These are phyloP conservation scores for Scortum barcoo DNA, from an alignment of 2,113 vertebrate genomes.

Conservation along the genomic window DNA sequence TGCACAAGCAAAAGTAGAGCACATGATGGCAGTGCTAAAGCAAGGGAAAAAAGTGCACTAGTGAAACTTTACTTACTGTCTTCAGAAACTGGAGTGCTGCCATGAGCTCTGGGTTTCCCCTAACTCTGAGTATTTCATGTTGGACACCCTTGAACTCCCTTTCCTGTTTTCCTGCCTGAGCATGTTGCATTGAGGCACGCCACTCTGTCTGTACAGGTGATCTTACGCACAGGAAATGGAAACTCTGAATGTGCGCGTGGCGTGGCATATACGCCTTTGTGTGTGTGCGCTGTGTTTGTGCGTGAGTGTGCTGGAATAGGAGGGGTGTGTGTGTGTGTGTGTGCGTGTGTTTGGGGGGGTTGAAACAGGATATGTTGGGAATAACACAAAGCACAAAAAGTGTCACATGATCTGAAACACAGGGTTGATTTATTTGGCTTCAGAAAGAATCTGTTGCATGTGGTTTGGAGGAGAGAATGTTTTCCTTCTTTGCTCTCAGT, in stretches of 20 bases:
- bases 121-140: conserved; percentile 74
- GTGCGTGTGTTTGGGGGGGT: conserved; percentile 4
- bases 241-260: conserved; percentile 75
- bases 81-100: conserved; percentile 68
- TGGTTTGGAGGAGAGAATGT: conserved; percentile 83
- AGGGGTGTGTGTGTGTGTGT: not conserved
- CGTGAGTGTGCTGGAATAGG: conserved; percentile 15
- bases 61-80: conserved; percentile 70
- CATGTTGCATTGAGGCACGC: conserved; percentile 74
- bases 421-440: conserved; percentile 84
- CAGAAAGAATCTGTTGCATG: conserved; percentile 83
- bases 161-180: conserved; percentile 84
- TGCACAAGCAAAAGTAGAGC: conserved; percentile 71
- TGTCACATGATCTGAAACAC: conserved; percentile 83
- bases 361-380: conserved; percentile 82
- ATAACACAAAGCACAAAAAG: conserved; percentile 82
- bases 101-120: conserved; percentile 78
- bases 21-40: conserved; percentile 70
- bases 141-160: conserved; percentile 82
- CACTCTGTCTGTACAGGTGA: conserved; percentile 82
- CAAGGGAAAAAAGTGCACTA: conserved; percentile 46
- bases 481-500: conserved; percentile 78
- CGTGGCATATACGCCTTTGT: conserved; percentile 20
- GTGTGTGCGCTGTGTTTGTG: conserved; percentile 3
- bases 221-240: conserved; percentile 83